A percentile compares a stretch with the other conserved stretches of the same genome.
These are phyloP conservation scores for Trinectes maculatus DNA, from an alignment of 2,113 vertebrate species.

Conservation along the genomic window DNA sequence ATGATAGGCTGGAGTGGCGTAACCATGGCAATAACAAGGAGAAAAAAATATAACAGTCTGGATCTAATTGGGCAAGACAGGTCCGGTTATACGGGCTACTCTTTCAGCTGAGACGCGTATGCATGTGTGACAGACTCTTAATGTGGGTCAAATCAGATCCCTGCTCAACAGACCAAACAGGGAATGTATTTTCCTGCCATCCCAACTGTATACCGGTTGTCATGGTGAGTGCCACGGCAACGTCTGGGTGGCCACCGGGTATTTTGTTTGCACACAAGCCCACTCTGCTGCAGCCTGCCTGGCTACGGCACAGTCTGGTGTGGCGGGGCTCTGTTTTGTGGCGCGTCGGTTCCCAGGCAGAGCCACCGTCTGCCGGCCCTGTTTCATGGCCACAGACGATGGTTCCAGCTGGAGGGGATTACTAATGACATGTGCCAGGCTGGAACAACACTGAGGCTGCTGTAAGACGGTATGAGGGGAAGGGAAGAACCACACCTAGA, in stretches of 20 bases:
- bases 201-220: constrained; percentile 51
- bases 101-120: constrained; percentile 6
- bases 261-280: constrained; percentile 48
- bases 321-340: constrained; percentile 37
- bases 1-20: constrained; percentile 35
- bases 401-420: constrained; percentile 72
- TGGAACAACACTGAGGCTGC: constrained; percentile 63
- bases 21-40: constrained; percentile 26
- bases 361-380: constrained; percentile 29
- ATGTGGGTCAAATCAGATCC: constrained; percentile 41
- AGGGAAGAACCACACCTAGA: constrained; percentile 78
- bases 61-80: constrained; percentile 42
- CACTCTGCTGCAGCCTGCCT: constrained; percentile 37
- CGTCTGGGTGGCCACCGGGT: constrained; percentile 54
- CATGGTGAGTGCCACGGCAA: constrained; percentile 61
- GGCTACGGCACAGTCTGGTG: constrained; percentile 21
- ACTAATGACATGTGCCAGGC: constrained; percentile 69
- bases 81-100: constrained; percentile 31
- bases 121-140: constrained; percentile 14
- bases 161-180: constrained; percentile 19
- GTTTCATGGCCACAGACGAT: constrained; percentile 50
- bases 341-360: constrained; percentile 9
- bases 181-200: constrained; percentile 52
- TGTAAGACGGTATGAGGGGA: constrained; percentile 52
- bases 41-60: neutral